phyloP scores from a whole-genome alignment of 64 coral and sea anemone genomes.

The Actinia tenebrosa region DNA sequence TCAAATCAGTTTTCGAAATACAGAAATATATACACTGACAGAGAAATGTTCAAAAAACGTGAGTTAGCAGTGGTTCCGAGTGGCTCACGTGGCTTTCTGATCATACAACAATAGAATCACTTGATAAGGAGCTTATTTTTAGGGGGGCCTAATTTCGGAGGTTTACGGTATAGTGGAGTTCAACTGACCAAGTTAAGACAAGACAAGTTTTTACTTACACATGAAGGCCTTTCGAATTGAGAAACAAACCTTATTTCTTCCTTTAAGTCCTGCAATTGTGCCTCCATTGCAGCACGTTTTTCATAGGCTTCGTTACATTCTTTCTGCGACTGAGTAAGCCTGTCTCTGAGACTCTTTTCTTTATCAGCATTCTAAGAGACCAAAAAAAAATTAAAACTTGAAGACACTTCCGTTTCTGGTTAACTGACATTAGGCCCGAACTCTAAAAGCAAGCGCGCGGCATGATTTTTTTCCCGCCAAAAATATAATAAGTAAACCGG shows the following conservation, averaged over 20 bases:
- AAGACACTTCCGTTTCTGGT: not conserved
- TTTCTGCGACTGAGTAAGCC: conserved; percentile 54
- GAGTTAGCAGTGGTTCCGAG: no score
- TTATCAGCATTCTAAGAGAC: conserved; percentile 67
- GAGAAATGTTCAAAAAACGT: no score
- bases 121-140: no score
- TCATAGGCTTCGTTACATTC: conserved; percentile 47
- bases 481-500: not conserved
- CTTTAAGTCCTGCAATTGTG: conserved; percentile 72
- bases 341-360: conserved; percentile 68
- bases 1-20: no score
- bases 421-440: not conserved
- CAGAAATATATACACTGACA: no score
- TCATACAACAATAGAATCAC: no score
- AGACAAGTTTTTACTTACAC: not conserved
- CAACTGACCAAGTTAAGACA: not conserved
- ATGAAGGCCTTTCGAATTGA: not conserved
- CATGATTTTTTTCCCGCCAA: not conserved
- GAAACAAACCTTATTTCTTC: conserved; percentile 89
- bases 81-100: no score
- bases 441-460: not conserved
- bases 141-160: no score
- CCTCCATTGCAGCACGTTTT: conserved; percentile 50
- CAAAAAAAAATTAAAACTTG: not conserved
- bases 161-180: no score